phyloP scores from a whole-genome alignment of 1,140 invertebrate genomes.

The Sarcophaga bullata region DNA sequence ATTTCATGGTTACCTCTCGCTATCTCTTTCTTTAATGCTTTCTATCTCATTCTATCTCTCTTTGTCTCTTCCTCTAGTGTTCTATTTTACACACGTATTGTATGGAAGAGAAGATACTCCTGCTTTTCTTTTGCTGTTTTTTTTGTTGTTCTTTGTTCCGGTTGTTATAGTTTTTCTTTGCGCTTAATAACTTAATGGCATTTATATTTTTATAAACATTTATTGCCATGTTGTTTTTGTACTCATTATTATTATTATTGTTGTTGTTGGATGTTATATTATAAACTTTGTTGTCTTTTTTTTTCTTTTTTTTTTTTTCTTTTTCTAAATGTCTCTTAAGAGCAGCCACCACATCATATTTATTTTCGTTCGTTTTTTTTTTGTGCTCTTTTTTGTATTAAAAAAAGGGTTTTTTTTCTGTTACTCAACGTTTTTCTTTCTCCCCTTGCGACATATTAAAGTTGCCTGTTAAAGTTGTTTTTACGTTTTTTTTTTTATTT shows the following conservation, averaged over 20 bases:
- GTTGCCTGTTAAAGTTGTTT: constrained; percentile 7
- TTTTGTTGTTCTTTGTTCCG: not conserved
- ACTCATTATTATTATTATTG: not conserved
- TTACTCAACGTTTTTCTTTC: not conserved
- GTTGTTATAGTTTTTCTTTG: not conserved
- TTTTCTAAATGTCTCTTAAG: constrained; percentile 18
- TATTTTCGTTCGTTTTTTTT: too few relatives aligned
- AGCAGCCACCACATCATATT: not conserved
- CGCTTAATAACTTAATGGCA: constrained; percentile 27
- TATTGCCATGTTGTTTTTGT: not conserved
- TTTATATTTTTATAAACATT: constrained; percentile 2
- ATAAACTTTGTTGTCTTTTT: not conserved
- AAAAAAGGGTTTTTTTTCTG: constrained; percentile 20
- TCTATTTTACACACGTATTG: not conserved
- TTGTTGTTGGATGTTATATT: not conserved
- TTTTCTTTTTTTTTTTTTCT: too few relatives aligned
- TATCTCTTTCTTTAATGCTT: not conserved
- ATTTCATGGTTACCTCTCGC: not conserved
- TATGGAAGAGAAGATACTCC: not conserved
- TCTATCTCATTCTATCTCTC: not conserved
- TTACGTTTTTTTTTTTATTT: not conserved
- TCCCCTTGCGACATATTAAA: not conserved
- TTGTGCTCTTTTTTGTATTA: not conserved
- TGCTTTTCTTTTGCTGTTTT: not conserved
- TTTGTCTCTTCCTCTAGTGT: not conserved